phyloP scores from a whole-genome alignment of 2,113 vertebrate genomes.

The Falco punctatus region DNA sequence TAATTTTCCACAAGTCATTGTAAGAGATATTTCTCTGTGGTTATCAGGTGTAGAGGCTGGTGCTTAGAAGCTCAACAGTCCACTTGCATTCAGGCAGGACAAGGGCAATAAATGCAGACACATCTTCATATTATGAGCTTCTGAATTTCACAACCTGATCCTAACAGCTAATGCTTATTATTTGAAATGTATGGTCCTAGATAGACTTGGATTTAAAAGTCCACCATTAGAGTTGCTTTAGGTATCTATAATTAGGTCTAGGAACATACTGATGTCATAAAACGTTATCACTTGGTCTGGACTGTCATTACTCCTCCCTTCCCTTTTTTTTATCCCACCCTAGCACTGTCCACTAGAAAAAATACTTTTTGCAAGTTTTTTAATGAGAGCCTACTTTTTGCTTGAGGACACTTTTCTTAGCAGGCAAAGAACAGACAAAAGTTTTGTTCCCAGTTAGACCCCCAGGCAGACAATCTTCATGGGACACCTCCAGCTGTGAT shows the following conservation, averaged over 20 bases:
- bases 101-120: not conserved
- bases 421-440: not conserved
- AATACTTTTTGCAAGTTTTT: not conserved
- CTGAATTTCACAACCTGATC: not conserved
- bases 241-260: not conserved
- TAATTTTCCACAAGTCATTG: not conserved
- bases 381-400: not conserved
- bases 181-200: not conserved
- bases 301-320: not conserved
- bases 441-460: not conserved
- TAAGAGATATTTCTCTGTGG: not conserved
- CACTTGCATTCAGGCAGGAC: not conserved
- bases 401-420: not conserved
- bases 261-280: not conserved
- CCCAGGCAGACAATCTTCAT: fast-evolving
- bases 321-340: not conserved
- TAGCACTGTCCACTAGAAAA: not conserved
- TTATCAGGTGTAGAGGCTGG: not conserved
- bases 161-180: not conserved
- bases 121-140: not conserved
- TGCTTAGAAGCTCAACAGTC: not conserved
- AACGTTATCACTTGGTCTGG: not conserved
- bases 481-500: not conserved
- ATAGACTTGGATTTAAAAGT: not conserved
- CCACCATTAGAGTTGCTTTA: not conserved